Conservation (phyloP, 2,888 invertebrate genomes). For the Clistopyga incitator region DNA sequence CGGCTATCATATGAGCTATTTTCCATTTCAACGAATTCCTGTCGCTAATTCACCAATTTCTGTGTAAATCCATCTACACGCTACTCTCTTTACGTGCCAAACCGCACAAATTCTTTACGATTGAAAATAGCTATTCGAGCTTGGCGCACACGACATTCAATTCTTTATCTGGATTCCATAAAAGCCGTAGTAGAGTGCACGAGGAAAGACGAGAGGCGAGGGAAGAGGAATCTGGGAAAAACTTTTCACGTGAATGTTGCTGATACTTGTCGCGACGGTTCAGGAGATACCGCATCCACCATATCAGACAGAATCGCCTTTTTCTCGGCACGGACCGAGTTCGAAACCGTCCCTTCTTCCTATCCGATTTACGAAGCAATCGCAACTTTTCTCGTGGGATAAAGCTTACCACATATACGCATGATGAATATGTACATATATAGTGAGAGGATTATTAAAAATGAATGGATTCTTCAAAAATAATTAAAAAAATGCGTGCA, state of each 20-base stretch:
- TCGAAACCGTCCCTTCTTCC: conserved; percentile 30
- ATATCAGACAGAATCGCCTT: conserved; percentile 28
- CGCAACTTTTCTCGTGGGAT: conserved; percentile 48
- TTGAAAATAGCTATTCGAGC: background rate
- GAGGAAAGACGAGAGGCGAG: background rate
- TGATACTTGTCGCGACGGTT: conserved; percentile 56
- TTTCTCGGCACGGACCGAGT: background rate
- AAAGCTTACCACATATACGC: conserved; percentile 26
- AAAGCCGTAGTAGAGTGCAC: background rate
- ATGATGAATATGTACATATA: conserved; percentile 7
- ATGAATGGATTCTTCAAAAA: background rate
- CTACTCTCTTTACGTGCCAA: background rate
- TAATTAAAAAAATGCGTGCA: background rate
- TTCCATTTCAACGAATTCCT: background rate
- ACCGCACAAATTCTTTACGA: conserved; percentile 10
- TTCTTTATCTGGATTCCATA: conserved; percentile 11
- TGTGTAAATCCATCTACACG: background rate
- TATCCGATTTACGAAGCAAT: conserved; percentile 56
- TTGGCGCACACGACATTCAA: background rate
- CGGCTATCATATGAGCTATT: background rate
- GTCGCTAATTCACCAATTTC: conserved; percentile 2
- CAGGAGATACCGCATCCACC: conserved; percentile 26
- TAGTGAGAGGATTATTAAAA: background rate
- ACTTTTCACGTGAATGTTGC: conserved; percentile 60
- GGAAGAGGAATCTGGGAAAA: conserved; percentile 44